These are phyloP conservation scores for Gymnoscelis rufifasciata DNA, from an alignment of 2,888 invertebrate genomes.

Conservation along the genomic window DNA sequence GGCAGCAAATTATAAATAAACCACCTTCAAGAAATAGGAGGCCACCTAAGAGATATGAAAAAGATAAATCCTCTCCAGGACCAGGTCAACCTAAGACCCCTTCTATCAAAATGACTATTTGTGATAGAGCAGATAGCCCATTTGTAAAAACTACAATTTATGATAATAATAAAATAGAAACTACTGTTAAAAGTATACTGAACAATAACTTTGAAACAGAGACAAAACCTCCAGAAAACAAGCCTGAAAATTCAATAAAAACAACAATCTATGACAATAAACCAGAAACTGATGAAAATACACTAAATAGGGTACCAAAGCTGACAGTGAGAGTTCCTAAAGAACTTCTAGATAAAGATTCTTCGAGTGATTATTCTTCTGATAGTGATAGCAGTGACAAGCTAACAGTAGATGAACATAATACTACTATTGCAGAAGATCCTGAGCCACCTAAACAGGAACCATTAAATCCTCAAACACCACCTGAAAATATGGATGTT, in stretches of 20 bases:
- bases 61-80: conserved; percentile 40
- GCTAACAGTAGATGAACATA: conserved; percentile 77
- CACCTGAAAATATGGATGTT: conserved; percentile 25
- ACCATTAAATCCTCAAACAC: conserved; percentile 17
- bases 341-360: conserved; percentile 76
- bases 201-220: conserved; percentile 61
- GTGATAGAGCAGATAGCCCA: conserved; percentile 71
- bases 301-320: conserved; percentile 82
- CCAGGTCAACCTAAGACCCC: conserved; percentile 47
- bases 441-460: conserved; percentile 29
- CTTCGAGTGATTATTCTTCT: conserved; percentile 74
- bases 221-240: conserved; percentile 49
- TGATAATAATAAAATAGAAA: conserved; percentile 60
- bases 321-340: conserved; percentile 83
- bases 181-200: conserved; percentile 54
- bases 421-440: conserved; percentile 38
- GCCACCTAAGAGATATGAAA: conserved; percentile 70
- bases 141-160: conserved; percentile 70
- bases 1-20: conserved; percentile 57
- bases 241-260: conserved; percentile 60
- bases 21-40: conserved; percentile 60
- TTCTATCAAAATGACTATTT: conserved; percentile 73
- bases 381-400: conserved; percentile 82
- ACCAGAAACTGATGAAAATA: conserved; percentile 57
- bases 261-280: conserved; percentile 74